Evolutionary conservation across 2,888 invertebrate species (phyloP).

Genomic region (Ennomos fuscantarius): DNA sequence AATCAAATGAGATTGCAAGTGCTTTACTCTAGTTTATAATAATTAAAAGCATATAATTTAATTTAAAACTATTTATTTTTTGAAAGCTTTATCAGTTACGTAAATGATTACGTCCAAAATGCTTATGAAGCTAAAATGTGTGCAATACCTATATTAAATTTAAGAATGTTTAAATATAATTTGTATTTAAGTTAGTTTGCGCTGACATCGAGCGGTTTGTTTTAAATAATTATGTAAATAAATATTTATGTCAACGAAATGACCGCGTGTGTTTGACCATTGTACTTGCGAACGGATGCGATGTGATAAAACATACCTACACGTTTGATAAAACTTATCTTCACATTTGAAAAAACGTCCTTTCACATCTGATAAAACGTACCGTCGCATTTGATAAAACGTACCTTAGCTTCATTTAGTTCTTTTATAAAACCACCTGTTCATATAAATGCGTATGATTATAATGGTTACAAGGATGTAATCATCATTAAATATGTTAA

Average conservation of each 20-base stretch:
- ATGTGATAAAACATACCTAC: too few relatives aligned
- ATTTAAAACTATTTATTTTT: slow-evolving; percentile 10
- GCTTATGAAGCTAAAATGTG: slow-evolving; percentile 68
- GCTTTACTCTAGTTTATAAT: slow-evolving; percentile 33
- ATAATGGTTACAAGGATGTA: too few relatives aligned
- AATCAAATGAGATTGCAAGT: slow-evolving; percentile 7
- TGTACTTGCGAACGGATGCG: too few relatives aligned
- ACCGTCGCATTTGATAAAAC: too few relatives aligned
- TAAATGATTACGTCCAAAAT: slow-evolving; percentile 65
- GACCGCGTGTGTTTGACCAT: too few relatives aligned
- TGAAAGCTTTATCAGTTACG: slow-evolving; percentile 33
- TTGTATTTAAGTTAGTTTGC: slow-evolving; percentile 31
- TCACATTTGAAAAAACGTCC: too few relatives aligned
- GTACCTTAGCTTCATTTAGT: too few relatives aligned
- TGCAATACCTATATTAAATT: slow-evolving; percentile 57
- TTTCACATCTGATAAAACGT: too few relatives aligned
- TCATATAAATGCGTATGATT: too few relatives aligned
- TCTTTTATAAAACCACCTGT: too few relatives aligned
- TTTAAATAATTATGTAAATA: slow-evolving; percentile 3
- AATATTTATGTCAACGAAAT: neutral
- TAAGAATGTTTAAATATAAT: slow-evolving; percentile 28
- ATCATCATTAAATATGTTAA: too few relatives aligned
- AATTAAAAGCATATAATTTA: neutral
- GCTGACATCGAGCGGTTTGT: slow-evolving; percentile 20
- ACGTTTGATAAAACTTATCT: too few relatives aligned